These are phyloP conservation scores for Excalfactoria chinensis DNA, from an alignment of 2,113 vertebrate species.

Conservation along the genomic window DNA sequence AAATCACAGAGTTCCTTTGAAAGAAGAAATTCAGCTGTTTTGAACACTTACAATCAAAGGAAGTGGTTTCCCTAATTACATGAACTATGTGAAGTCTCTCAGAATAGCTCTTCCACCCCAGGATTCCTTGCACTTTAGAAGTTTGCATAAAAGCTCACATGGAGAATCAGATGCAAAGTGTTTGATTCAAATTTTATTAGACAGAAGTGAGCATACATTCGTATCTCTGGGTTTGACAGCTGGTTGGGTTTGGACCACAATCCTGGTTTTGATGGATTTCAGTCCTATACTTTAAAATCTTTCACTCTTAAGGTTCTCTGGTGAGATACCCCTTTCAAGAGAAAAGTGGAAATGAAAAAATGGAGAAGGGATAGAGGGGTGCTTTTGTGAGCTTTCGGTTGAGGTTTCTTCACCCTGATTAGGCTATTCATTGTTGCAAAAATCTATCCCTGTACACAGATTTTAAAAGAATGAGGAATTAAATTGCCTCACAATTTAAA, in stretches of 20 bases:
- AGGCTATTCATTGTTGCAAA: slow-evolving; percentile 4
- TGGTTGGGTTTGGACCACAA: slow-evolving; percentile 75
- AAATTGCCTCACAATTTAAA: not conserved
- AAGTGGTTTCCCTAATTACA: slow-evolving; percentile 89
- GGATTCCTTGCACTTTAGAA: slow-evolving; percentile 89
- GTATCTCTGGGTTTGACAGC: slow-evolving; percentile 72
- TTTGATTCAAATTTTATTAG: slow-evolving; percentile 87
- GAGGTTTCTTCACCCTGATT: slow-evolving; percentile 25
- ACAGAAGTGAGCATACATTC: slow-evolving; percentile 79
- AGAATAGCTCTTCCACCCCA: slow-evolving; percentile 88
- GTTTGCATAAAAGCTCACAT: slow-evolving; percentile 88
- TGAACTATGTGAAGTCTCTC: slow-evolving; percentile 87
- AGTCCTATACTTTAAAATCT: slow-evolving; percentile 71
- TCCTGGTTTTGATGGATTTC: slow-evolving; percentile 80
- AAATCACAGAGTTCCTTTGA: slow-evolving; percentile 87
- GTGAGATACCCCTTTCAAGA: slow-evolving; percentile 67
- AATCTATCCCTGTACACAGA: slow-evolving; percentile 1
- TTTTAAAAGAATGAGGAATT: slow-evolving; percentile 22
- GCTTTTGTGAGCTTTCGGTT: slow-evolving; percentile 55
- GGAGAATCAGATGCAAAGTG: slow-evolving; percentile 87
- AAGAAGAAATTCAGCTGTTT: slow-evolving; percentile 87
- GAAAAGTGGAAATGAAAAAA: slow-evolving; percentile 65
- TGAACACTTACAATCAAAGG: slow-evolving; percentile 90
- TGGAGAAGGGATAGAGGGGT: slow-evolving; percentile 33
- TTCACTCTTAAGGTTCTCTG: slow-evolving; percentile 67